Evolutionary conservation across 2,113 vertebrate species (phyloP).

Genomic region (Dolichotis patagonum): DNA sequence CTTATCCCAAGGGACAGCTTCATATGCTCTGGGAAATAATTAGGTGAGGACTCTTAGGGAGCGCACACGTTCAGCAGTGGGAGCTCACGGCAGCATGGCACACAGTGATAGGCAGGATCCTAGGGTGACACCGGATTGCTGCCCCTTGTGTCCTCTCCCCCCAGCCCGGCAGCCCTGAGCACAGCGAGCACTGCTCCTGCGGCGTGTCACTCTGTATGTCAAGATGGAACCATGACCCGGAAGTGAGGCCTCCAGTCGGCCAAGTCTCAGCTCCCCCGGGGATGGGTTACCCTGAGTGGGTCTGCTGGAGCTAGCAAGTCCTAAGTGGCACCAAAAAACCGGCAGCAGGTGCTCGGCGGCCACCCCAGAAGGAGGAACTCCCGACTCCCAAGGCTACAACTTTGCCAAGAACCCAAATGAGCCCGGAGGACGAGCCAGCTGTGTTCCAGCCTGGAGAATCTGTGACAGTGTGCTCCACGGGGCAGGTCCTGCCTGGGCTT

Average conservation of each 20-base stretch:
- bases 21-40: conserved; percentile 82
- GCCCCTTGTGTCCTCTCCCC: fast-evolving
- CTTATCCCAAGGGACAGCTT: conserved; percentile 84
- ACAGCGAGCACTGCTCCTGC: fast-evolving
- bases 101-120: background rate
- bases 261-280: background rate
- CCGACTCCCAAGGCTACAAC: background rate
- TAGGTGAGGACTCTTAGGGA: background rate
- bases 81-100: fast-evolving
- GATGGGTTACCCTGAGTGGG: background rate
- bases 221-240: too few relatives aligned
- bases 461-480: fast-evolving
- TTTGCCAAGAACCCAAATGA: background rate
- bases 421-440: background rate
- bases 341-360: background rate
- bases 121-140: background rate
- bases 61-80: background rate
- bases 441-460: background rate
- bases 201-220: background rate
- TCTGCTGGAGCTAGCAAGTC: background rate
- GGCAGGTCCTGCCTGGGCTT: fast-evolving
- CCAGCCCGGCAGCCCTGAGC: too few relatives aligned
- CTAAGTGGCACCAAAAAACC: background rate
- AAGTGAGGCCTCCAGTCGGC: too few relatives aligned
- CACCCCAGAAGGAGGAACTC: background rate